These are phyloP conservation scores for Agrypnia vestita DNA, from an alignment of 1,140 invertebrate genomes.

Conservation along the genomic window DNA sequence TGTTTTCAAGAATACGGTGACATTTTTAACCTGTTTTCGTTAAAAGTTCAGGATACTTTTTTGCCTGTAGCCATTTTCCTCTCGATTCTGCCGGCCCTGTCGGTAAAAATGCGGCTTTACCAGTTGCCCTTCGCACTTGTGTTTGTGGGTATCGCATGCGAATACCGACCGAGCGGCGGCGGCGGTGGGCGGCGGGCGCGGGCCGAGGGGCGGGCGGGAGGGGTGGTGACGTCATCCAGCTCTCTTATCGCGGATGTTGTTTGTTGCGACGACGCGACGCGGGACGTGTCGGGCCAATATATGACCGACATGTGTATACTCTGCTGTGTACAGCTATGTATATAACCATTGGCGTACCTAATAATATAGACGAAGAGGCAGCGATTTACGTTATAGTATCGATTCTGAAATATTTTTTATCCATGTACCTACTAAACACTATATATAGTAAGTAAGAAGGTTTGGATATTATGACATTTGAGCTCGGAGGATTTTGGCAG, in stretches of 20 bases:
- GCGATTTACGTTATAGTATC: neutral
- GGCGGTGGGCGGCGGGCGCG: neutral
- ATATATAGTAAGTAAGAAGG: too few species aligned
- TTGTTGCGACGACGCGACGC: slow-evolving; percentile 3
- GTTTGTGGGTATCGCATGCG: slow-evolving; percentile 47
- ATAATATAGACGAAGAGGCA: neutral
- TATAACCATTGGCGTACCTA: slow-evolving; percentile 4
- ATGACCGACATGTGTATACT: neutral
- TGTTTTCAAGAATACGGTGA: too few species aligned
- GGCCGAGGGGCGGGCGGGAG: neutral
- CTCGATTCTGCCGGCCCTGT: slow-evolving; percentile 2
- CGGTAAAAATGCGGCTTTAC: slow-evolving; percentile 31
- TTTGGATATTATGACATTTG: too few species aligned
- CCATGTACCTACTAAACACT: too few species aligned
- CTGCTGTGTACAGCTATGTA: neutral
- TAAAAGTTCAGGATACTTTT: too few species aligned
- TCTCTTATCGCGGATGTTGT: slow-evolving; percentile 40
- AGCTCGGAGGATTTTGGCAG: too few species aligned
- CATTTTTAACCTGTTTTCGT: too few species aligned
- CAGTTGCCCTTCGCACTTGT: slow-evolving; percentile 43
- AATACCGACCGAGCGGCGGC: slow-evolving; percentile 7
- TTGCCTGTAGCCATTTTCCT: too few species aligned
- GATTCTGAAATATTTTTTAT: too few species aligned
- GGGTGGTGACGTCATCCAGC: neutral
- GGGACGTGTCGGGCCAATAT: neutral